phyloP scores from a whole-genome alignment of 2,113 vertebrate species.

The Osmerus mordax region DNA sequence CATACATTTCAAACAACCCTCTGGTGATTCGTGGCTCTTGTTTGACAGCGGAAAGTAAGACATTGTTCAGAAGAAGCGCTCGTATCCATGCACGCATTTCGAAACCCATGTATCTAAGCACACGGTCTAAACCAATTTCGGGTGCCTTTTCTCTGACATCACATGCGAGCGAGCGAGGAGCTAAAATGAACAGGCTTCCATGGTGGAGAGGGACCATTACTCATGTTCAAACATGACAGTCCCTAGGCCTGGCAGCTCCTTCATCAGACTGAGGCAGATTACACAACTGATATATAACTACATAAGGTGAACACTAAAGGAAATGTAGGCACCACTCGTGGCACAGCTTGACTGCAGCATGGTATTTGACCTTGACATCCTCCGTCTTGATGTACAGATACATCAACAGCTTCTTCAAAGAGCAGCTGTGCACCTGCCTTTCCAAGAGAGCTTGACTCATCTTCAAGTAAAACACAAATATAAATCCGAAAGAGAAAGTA shows the following conservation, averaged over 20 bases:
- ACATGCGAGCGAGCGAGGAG: constrained; percentile 4
- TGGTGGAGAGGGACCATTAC: constrained; percentile 33
- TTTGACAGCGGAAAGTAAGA: not conserved
- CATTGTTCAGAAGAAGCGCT: constrained; percentile 2
- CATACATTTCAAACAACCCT: constrained; percentile 17
- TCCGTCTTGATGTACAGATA: no score
- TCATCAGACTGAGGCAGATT: constrained; percentile 38
- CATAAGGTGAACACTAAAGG: constrained; percentile 20
- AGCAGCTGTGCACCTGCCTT: no score
- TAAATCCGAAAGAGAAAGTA: not conserved
- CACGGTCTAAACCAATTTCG: not conserved
- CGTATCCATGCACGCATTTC: constrained; percentile 9
- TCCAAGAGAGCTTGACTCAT: no score
- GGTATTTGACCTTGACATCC: no score
- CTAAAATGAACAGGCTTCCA: constrained; percentile 42
- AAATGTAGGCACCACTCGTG: not conserved
- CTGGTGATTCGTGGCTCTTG: constrained; percentile 13
- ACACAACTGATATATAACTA: constrained; percentile 36
- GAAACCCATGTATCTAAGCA: not conserved
- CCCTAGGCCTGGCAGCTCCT: constrained; percentile 33
- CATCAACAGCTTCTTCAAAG: no score
- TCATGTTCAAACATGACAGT: constrained; percentile 51
- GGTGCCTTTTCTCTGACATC: constrained; percentile 40
- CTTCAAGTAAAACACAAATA: no score
- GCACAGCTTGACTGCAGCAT: no score